phyloP scores from a whole-genome alignment of 2,113 vertebrate species.

The Colistium nudipinnis region DNA sequence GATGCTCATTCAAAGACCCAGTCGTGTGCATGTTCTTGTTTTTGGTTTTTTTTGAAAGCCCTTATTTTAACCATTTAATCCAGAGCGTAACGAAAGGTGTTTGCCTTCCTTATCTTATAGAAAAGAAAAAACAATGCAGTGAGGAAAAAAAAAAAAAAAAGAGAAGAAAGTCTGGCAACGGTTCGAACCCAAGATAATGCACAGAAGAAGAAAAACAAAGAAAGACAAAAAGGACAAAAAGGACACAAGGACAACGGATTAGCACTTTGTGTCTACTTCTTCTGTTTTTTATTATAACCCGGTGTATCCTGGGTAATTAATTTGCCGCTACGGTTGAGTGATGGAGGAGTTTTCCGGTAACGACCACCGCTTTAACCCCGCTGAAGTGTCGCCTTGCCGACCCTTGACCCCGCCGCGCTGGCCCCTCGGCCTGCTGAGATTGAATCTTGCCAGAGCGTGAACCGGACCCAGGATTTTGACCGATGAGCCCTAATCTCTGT shows the following conservation, averaged over 20 bases:
- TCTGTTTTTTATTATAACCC: too few species aligned
- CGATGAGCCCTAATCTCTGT: conserved; percentile 65
- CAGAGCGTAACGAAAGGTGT: conserved; percentile 13
- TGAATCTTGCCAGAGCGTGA: conserved; percentile 61
- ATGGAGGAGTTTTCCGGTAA: conserved; percentile 10
- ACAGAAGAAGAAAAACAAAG: too few species aligned
- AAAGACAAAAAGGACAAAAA: conserved; percentile 16
- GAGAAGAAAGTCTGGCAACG: background rate
- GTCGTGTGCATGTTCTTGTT: background rate
- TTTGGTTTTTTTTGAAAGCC: background rate
- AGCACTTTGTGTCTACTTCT: background rate
- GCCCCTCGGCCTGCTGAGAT: conserved; percentile 42
- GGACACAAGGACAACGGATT: conserved; percentile 5
- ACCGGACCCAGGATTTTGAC: conserved; percentile 73
- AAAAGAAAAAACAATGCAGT: conserved; percentile 11
- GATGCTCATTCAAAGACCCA: conserved; percentile 21
- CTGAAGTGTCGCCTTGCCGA: conserved; percentile 4
- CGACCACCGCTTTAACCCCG: too few species aligned
- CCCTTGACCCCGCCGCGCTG: conserved; percentile 15
- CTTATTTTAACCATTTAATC: conserved; percentile 11
- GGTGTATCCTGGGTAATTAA: too few species aligned
- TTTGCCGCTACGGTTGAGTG: too few species aligned
- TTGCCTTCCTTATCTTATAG: conserved; percentile 14
- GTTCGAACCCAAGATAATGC: background rate
- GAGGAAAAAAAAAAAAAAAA: background rate